Percentiles rank a stretch among this genome's conserved stretches.
Conservation (phyloP, 2,797 vertebrate species). For the Morelia viridis region DNA sequence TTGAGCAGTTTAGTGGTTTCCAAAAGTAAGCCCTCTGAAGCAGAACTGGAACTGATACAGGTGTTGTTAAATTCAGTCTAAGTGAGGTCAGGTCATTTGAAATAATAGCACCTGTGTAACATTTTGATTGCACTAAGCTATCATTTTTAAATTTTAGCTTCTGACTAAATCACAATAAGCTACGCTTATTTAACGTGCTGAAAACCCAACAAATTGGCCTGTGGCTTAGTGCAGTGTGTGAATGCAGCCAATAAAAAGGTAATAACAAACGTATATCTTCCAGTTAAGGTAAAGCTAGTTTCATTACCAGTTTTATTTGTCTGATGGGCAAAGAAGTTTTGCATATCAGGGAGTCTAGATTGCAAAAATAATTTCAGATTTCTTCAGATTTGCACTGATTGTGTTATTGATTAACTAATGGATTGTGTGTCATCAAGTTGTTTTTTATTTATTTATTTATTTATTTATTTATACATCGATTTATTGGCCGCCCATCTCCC, state of each 20-base stretch:
- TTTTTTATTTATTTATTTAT: no score
- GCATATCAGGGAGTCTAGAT: neutral
- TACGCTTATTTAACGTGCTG: neutral
- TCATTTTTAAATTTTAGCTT: neutral
- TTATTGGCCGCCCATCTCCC: no score
- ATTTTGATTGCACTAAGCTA: neutral
- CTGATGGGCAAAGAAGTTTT: neutral
- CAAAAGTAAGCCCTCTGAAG: neutral
- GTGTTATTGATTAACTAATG: neutral
- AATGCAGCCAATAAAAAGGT: neutral
- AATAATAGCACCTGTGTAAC: neutral
- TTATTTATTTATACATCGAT: no score
- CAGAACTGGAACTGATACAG: neutral
- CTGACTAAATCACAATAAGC: neutral
- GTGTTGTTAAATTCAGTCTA: neutral
- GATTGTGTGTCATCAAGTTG: neutral
- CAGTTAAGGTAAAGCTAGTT: neutral
- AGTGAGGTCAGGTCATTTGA: neutral
- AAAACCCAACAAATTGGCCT: no score
- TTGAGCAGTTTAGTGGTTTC: neutral
- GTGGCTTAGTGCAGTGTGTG: neutral
- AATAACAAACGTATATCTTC: neutral
- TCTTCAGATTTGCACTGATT: neutral
- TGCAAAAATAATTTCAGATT: neutral
- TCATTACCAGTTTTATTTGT: neutral